Evolutionary conservation across 2,113 vertebrate genomes (phyloP).

Genomic region (Malaclemys terrapin): DNA sequence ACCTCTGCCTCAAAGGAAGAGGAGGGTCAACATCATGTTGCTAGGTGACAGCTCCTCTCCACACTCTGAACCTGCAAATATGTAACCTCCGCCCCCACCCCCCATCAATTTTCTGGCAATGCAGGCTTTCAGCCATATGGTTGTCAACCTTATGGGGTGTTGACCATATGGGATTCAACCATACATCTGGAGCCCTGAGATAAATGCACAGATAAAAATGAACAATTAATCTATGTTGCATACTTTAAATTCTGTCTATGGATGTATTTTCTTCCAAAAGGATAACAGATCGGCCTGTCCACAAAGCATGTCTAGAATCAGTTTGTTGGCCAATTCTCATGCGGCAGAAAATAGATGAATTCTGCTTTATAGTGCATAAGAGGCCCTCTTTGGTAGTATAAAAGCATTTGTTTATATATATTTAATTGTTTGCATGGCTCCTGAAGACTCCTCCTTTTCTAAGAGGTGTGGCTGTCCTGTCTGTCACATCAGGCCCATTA

Average conservation of each 20-base stretch:
- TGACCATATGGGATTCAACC: neutral
- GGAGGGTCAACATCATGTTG: neutral
- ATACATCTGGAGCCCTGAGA: neutral
- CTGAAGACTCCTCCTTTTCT: neutral
- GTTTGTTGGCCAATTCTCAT: neutral
- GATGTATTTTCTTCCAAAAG: slow-evolving; percentile 52
- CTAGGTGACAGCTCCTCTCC: neutral
- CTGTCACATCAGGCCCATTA: neutral
- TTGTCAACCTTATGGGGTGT: neutral
- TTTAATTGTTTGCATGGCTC: slow-evolving; percentile 1
- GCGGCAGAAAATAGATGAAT: slow-evolving; percentile 16
- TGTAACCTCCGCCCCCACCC: neutral
- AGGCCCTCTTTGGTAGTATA: neutral
- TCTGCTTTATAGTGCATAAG: slow-evolving; percentile 16
- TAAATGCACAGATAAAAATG: slow-evolving; percentile 10
- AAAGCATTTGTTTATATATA: slow-evolving; percentile 38
- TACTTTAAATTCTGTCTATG: slow-evolving; percentile 12
- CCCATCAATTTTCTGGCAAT: neutral
- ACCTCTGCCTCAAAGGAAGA: neutral
- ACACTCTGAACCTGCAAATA: neutral
- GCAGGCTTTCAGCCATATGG: neutral
- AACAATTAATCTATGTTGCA: neutral
- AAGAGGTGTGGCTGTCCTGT: neutral
- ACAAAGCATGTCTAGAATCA: rapidly evolving
- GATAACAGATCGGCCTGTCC: neutral